phyloP scores from a whole-genome alignment of 2,797 vertebrate genomes.

The Carduelis carduelis region DNA sequence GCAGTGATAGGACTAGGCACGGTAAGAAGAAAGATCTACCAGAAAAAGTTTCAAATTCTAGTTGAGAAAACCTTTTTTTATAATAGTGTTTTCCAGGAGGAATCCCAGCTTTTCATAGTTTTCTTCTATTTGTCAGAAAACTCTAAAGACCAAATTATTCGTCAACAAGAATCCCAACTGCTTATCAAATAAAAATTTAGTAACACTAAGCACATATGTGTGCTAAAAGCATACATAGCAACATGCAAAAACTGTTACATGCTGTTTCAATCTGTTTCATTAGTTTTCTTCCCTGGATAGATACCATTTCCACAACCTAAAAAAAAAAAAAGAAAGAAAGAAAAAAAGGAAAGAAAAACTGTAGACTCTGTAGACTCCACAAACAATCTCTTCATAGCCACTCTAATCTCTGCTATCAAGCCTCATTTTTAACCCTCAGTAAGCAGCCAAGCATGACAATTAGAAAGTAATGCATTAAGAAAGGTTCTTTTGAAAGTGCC shows the following conservation, averaged over 20 bases:
- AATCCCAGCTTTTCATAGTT: background rate
- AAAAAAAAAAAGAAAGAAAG: background rate
- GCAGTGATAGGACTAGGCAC: background rate
- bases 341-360: background rate
- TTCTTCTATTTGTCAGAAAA: background rate
- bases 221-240: background rate
- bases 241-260: background rate
- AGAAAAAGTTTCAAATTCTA: background rate
- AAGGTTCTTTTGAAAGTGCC: background rate
- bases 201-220: background rate
- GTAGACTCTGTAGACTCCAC: background rate
- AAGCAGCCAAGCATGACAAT: background rate
- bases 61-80: background rate
- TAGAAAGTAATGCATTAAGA: background rate
- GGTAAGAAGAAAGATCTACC: background rate
- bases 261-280: background rate
- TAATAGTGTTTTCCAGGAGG: background rate
- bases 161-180: background rate
- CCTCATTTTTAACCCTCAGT: background rate
- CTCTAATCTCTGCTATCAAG: background rate
- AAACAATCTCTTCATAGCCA: background rate
- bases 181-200: background rate
- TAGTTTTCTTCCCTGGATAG: background rate
- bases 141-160: background rate
- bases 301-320: background rate